Evolutionary conservation across 2,888 invertebrate species (phyloP).

Genomic region (Tineola bisselliella): DNA sequence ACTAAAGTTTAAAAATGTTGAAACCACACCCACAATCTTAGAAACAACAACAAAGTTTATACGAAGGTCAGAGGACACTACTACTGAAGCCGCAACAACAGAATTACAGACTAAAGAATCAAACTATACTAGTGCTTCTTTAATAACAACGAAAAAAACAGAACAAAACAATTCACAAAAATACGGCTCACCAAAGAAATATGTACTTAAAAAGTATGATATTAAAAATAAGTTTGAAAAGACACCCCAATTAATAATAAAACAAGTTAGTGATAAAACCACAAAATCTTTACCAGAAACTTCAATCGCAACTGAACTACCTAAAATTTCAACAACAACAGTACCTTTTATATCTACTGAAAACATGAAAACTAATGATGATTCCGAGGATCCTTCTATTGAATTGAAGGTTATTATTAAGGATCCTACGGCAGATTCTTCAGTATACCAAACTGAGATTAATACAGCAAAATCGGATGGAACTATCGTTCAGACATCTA

Average conservation of each 20-base stretch:
- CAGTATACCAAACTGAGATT: background rate
- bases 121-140: slow-evolving; percentile 18
- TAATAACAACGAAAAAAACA: slow-evolving; percentile 22
- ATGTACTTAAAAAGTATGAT: slow-evolving; percentile 38
- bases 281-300: slow-evolving; percentile 21
- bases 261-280: slow-evolving; percentile 22
- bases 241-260: slow-evolving; percentile 22
- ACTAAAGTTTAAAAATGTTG: background rate
- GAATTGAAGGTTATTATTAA: slow-evolving; percentile 50
- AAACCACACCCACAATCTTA: background rate
- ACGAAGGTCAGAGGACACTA: slow-evolving; percentile 14
- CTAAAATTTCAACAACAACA: background rate
- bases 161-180: slow-evolving; percentile 23
- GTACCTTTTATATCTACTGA: slow-evolving; percentile 15
- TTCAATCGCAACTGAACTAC: slow-evolving; percentile 16
- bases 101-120: slow-evolving; percentile 19
- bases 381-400: slow-evolving; percentile 34
- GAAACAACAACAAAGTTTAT: background rate
- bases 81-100: slow-evolving; percentile 21
- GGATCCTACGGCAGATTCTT: slow-evolving; percentile 21
- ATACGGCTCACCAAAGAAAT: slow-evolving; percentile 42
- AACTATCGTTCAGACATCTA: slow-evolving; percentile 1
- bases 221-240: slow-evolving; percentile 32
- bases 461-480: background rate
- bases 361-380: slow-evolving; percentile 18